Evolutionary conservation across 2,888 invertebrate species (phyloP), one percentile per base, ranked within the genome.

Genomic region (Caenorhabditis drosophilae): DNA sequence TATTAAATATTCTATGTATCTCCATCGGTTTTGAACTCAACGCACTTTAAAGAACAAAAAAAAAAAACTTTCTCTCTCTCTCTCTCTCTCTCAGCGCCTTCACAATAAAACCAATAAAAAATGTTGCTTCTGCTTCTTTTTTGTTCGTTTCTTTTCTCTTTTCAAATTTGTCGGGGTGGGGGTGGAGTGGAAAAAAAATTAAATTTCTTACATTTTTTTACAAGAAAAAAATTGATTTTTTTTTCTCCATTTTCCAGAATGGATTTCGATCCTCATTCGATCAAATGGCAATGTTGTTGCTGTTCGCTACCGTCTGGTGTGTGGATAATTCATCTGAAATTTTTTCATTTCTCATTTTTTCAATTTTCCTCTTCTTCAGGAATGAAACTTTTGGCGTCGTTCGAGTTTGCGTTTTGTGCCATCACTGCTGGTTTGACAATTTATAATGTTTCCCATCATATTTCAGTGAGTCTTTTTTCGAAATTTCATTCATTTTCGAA

Each of bases 201-300:
- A 31, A 31, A 31, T 12, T 31, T 31, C 31, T n/a, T n/a, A n/a
- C 31, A 12, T 31, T 31, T 31, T 31, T 31, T 31, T 31, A 6
- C 31, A 12, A 31, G 31, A 31, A 31, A 31, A 31, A n/a, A 31
- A 31, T 31, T 12, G 6, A 31, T 31, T 31, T 31, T 9, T 31
- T 9, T 31, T n/a, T n/a, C n/a, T n/a, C n/a, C 31, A 31, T 12
- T 31, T 31, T 31, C 12, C 31, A 31, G 31, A 31, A 79, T 80
- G 79, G 80, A 80, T 54, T 80, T 80, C 64, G 75, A 80, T 34
- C 80, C 80, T 12, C 60, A 76, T 22, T 73, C 74, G 35, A 53
- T 66, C 9, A 79, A 78, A 70, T 80, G 80, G 80, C 76, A 75
- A 47, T 78, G 79, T 36, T 79, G 79, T 48, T 80, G 80, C 42